Evolutionary conservation across 2,113 vertebrate genomes (phyloP).

Genomic region (Vidua chalybeata): DNA sequence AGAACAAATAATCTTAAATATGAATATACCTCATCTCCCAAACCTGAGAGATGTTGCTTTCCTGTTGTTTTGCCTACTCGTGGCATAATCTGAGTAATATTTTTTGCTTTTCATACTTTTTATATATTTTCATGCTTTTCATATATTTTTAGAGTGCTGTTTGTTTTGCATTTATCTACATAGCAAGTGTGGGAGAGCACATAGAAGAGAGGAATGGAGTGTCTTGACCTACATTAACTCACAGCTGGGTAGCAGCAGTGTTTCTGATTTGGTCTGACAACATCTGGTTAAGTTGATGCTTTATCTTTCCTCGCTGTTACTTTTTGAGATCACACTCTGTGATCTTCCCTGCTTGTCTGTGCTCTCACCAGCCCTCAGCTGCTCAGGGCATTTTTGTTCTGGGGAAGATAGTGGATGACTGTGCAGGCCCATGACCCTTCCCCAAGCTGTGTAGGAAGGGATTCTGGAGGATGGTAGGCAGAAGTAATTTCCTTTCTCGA

Average conservation of each 20-base stretch:
- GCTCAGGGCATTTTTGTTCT: neutral
- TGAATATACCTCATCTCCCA: neutral
- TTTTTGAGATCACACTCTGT: neutral
- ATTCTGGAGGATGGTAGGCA: neutral
- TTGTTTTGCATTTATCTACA: slow-evolving; percentile 60
- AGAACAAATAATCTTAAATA: neutral
- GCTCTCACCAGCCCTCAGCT: neutral
- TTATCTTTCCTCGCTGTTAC: slow-evolving; percentile 14
- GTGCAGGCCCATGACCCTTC: neutral
- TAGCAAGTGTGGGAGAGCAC: slow-evolving; percentile 33
- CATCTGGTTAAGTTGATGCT: slow-evolving; percentile 22
- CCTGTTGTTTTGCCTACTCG: neutral
- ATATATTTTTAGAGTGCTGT: slow-evolving; percentile 24
- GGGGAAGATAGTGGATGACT: neutral
- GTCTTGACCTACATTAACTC: slow-evolving; percentile 57
- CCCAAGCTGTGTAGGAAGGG: neutral
- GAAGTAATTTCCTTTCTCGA: neutral
- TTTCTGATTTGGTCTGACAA: slow-evolving; percentile 48
- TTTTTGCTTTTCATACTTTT: slow-evolving; percentile 5
- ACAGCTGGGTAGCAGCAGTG: neutral
- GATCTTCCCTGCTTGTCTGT: neutral
- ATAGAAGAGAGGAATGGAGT: neutral
- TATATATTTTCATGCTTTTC: neutral
- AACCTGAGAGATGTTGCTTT: neutral
- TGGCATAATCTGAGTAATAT: neutral